Evolutionary conservation across 2,113 vertebrate genomes (phyloP), one percentile per base, ranked within the genome.

Genomic region (Burhinus oedicnemus): DNA sequence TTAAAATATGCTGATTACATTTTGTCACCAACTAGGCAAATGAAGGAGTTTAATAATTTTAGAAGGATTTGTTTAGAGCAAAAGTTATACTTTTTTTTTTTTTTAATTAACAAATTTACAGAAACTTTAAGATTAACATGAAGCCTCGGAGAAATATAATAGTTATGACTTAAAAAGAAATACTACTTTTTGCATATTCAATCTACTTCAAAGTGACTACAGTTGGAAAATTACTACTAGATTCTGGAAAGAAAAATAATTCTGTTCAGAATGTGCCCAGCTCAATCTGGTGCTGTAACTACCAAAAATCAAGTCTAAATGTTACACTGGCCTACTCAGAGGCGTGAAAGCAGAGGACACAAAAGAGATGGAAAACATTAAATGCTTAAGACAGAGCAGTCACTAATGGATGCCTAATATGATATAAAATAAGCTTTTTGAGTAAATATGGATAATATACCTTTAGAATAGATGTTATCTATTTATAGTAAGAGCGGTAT

Each of bases 391-490:
- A 66, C 49, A 32, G 77, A 80, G 36, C 14, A 13, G 17, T 8
- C n/a, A 3, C 40, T 54, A 54, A 27, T 4, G 36, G 27, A 47
- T 66, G 17, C 45, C 23, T 58, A 52, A 29, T 32, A 9, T 0
- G 17, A 6, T 5, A 47, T 6, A 4, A 62, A 70, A 62, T 2
- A 25, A 49, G 6, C 11, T 2, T 18, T 4, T 20, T 0, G 16
- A 29, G 40, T 16, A n/a, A 62, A 49, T 3, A 34, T 0, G 51
- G 14, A 3, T 5, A 44, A 52, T 32, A 26, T 2, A 40, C 82
- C 74, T 79, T 26, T 2, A 6, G 30, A 29, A 11, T 1, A 45
- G 40, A 5, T 1, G 38, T 0, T 38, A 5, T 1, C n/a, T 40
- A 25, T 20, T 65, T 11, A 4, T 1, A 66, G 66, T 62, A 2